Percentiles rank a stretch among this genome's conserved stretches.
phyloP scores from a whole-genome alignment of 2,113 vertebrate species.

The Campylomormyrus numenius region DNA sequence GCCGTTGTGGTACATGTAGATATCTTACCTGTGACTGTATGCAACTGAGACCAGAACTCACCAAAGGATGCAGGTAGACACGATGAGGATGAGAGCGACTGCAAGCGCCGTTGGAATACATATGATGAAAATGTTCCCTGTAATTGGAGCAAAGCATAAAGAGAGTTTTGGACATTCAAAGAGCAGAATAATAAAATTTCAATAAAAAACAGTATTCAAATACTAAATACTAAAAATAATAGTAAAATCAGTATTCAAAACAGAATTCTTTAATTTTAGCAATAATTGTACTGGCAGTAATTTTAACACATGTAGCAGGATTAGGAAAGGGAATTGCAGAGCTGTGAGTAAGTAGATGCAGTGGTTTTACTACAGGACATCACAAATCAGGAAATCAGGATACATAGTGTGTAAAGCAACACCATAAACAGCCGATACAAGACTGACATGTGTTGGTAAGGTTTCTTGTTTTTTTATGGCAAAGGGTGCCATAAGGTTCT shows the following conservation, averaged over 20 bases:
- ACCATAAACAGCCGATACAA: background rate
- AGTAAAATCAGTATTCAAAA: background rate
- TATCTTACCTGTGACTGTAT: slow-evolving; percentile 28
- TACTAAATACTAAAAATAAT: background rate
- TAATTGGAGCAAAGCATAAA: slow-evolving; percentile 19
- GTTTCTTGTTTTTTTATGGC: background rate
- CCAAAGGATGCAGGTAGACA: slow-evolving; percentile 49
- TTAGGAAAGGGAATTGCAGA: background rate
- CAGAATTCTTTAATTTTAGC: background rate
- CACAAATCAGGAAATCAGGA: background rate
- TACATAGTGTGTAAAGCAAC: background rate
- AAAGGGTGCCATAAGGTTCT: background rate
- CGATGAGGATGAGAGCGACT: slow-evolving; percentile 32
- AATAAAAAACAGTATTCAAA: background rate
- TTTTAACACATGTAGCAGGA: background rate
- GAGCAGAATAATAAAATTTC: background rate
- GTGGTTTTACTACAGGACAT: background rate
- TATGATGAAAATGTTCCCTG: slow-evolving; percentile 41
- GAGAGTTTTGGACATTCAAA: background rate
- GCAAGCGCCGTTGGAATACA: slow-evolving; percentile 43
- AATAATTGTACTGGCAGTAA: background rate
- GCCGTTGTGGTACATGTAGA: background rate
- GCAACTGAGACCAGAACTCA: slow-evolving; percentile 40
- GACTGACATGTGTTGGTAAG: background rate
- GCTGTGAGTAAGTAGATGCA: background rate